Conservation (phyloP, 2,113 vertebrate genomes). For the Macrotis lagotis region DNA sequence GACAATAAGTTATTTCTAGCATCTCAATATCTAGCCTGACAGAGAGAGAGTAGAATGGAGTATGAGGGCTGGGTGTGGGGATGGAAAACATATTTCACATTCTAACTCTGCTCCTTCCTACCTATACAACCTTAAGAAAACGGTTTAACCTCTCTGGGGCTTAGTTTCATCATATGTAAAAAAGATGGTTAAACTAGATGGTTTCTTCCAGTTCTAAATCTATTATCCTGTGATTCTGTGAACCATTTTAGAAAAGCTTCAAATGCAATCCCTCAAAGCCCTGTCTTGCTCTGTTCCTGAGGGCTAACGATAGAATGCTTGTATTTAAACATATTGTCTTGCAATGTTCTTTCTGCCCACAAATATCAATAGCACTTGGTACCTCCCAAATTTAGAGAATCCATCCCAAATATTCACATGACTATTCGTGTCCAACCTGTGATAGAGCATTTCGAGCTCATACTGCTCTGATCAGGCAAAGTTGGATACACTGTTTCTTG, state of each 20-base stretch:
- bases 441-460: no score
- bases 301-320: not conserved
- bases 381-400: no score
- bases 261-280: not conserved
- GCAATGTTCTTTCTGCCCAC: not conserved
- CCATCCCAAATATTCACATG: no score
- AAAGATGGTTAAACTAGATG: not conserved
- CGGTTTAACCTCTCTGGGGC: not conserved
- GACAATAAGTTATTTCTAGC: not conserved
- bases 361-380: not conserved
- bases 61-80: not conserved
- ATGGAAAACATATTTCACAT: not conserved
- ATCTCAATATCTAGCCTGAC: fast-evolving
- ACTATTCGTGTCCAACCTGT: no score
- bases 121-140: fast-evolving
- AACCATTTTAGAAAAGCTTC: not conserved
- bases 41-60: fast-evolving
- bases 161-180: not conserved
- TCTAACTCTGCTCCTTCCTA: not conserved
- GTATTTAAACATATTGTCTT: not conserved
- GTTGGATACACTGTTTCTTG: no score
- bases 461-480: no score
- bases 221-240: not conserved
- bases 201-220: not conserved
- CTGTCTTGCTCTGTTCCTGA: not conserved